Percentiles rank a stretch among this genome's conserved stretches.
Conservation (phyloP, 1,140 invertebrate species). For the Cherax quadricarinatus region DNA sequence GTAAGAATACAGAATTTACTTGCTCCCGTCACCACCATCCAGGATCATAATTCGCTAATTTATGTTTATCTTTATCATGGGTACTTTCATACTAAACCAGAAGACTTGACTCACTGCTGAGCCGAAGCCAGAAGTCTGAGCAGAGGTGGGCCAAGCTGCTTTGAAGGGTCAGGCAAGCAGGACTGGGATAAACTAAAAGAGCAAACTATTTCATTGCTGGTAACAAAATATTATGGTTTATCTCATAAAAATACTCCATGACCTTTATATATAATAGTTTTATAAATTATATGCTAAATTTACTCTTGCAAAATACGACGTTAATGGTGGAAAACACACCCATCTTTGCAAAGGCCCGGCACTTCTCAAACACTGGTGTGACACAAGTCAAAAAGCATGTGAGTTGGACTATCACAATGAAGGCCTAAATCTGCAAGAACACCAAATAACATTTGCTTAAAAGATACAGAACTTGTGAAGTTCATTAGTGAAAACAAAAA, state of each 20-base stretch:
- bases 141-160: constrained; percentile 1
- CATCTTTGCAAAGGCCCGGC: background rate
- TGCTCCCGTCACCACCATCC: background rate
- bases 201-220: background rate
- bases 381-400: constrained; percentile 11
- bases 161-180: background rate
- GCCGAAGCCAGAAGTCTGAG: background rate
- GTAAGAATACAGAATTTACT: background rate
- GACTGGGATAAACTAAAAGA: background rate
- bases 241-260: background rate
- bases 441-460: constrained; percentile 3
- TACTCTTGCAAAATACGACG: background rate
- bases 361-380: background rate
- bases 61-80: background rate
- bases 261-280: background rate
- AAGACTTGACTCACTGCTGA: background rate
- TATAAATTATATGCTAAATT: background rate
- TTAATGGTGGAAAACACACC: background rate
- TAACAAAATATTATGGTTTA: background rate
- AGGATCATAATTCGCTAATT: background rate
- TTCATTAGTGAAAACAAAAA: background rate
- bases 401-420: constrained; percentile 31
- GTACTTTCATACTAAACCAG: background rate
- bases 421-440: constrained; percentile 12
- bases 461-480: constrained; percentile 1